These are phyloP conservation scores for Formica selysi DNA, from an alignment of 1,140 invertebrate genomes.

Conservation along the genomic window DNA sequence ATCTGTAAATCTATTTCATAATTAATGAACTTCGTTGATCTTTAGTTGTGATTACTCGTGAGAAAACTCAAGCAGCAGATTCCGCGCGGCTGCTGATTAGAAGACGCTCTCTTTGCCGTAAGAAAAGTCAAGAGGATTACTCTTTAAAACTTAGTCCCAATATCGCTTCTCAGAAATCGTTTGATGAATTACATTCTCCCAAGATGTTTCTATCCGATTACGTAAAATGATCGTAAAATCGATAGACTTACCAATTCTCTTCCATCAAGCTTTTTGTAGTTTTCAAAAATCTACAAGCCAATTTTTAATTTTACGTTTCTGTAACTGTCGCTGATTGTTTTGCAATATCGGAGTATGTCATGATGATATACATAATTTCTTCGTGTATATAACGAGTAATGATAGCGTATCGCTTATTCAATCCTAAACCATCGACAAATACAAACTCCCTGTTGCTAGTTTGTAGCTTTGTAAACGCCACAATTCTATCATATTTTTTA, in stretches of 20 bases:
- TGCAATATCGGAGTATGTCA: background rate
- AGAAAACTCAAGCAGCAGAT: conserved; percentile 10
- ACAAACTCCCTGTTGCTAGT: background rate
- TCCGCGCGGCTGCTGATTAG: conserved; percentile 43
- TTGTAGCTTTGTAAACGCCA: background rate
- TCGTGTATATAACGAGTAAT: background rate
- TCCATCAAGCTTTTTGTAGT: background rate
- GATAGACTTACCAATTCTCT: background rate
- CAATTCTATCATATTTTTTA: conserved; percentile 1
- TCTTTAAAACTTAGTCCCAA: conserved; percentile 51
- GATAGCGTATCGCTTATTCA: background rate
- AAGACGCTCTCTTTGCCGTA: conserved; percentile 10
- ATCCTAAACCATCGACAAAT: background rate
- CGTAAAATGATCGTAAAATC: conserved; percentile 28
- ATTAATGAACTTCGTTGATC: conserved; percentile 15
- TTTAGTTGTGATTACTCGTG: conserved; percentile 6
- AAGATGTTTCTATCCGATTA: conserved; percentile 48
- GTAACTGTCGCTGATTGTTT: background rate
- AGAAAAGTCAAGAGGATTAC: conserved; percentile 60
- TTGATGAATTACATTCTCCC: conserved; percentile 45
- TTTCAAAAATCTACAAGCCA: background rate
- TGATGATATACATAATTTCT: background rate
- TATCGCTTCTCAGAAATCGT: conserved; percentile 27
- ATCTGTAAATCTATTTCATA: conserved; percentile 10
- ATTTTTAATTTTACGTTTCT: background rate